A percentile compares a stretch with the other conserved stretches of the same genome.
phyloP scores from a whole-genome alignment of 2,888 invertebrate species.

The Andrena haemorrhoa region DNA sequence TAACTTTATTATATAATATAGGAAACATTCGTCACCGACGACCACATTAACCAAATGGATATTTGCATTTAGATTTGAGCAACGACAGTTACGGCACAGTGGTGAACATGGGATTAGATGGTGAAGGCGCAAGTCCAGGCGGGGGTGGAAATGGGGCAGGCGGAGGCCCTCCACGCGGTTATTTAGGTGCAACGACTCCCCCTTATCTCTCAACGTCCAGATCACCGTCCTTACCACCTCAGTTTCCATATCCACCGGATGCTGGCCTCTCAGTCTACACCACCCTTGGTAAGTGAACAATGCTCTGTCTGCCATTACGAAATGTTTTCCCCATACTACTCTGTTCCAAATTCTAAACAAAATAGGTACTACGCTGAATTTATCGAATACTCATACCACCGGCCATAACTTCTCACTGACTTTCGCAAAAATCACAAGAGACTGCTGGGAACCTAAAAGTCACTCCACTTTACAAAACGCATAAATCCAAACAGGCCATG shows the following conservation, averaged over 20 bases:
- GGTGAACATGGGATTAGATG: constrained; percentile 92
- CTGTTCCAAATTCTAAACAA: not conserved
- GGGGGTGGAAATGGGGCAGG: constrained; percentile 85
- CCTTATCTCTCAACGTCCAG: constrained; percentile 91
- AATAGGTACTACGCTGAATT: too few relatives aligned
- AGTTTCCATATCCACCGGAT: constrained; percentile 91
- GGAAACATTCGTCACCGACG: not conserved
- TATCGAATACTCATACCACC: too few relatives aligned
- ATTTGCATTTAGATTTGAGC: constrained; percentile 89
- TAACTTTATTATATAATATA: not conserved
- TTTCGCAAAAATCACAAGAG: too few relatives aligned
- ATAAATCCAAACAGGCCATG: too few relatives aligned
- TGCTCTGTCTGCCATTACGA: not conserved
- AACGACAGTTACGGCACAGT: constrained; percentile 96
- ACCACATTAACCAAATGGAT: not conserved
- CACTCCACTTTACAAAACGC: too few relatives aligned
- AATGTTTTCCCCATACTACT: not conserved
- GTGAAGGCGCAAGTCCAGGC: constrained; percentile 91
- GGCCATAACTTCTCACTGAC: too few relatives aligned
- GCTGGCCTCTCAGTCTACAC: constrained; percentile 94
- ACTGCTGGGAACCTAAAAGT: too few relatives aligned
- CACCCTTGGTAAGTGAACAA: constrained; percentile 89
- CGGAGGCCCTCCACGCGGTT: constrained; percentile 86
- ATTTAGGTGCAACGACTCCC: constrained; percentile 90
- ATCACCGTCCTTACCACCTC: constrained; percentile 91